Percentiles rank a stretch among this genome's conserved stretches.
These are phyloP conservation scores for Ditylenchus dipsaci DNA, from an alignment of 1,140 invertebrate species.

Conservation along the genomic window DNA sequence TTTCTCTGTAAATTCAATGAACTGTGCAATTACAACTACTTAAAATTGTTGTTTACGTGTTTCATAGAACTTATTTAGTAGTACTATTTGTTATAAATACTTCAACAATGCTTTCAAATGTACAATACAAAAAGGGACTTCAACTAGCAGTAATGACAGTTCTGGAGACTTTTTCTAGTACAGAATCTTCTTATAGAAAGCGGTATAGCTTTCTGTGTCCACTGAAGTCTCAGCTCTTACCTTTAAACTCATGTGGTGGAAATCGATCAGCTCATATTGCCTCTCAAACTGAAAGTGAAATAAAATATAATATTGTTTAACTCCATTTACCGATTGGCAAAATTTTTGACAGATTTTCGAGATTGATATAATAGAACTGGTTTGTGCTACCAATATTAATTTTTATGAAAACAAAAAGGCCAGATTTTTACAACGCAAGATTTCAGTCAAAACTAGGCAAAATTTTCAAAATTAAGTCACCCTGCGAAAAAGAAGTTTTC, in stretches of 20 bases:
- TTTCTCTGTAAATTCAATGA: not conserved
- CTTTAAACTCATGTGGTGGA: slow-evolving; percentile 52
- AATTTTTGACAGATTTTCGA: not conserved
- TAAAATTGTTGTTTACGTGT: not conserved
- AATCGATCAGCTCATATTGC: slow-evolving; percentile 51
- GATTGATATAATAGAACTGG: no score
- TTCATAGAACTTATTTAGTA: not conserved
- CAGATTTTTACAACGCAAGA: no score
- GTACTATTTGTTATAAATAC: not conserved
- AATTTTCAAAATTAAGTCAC: no score
- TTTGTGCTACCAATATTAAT: no score
- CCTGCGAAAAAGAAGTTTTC: no score
- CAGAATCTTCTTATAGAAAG: slow-evolving; percentile 48
- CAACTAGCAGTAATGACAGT: not conserved
- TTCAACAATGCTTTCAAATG: not conserved
- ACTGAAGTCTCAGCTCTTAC: slow-evolving; percentile 50
- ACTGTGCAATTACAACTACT: not conserved
- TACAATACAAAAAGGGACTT: not conserved
- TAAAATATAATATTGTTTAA: slow-evolving; percentile 14
- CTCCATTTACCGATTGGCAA: not conserved
- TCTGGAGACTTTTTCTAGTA: slow-evolving; percentile 16
- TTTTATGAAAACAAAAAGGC: no score
- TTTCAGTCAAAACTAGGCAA: no score
- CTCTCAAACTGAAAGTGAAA: slow-evolving; percentile 50
- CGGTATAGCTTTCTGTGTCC: slow-evolving; percentile 53